Base-by-base conservation (phyloP, 2,888 invertebrate species). In the Calameuta idolon region DNA sequence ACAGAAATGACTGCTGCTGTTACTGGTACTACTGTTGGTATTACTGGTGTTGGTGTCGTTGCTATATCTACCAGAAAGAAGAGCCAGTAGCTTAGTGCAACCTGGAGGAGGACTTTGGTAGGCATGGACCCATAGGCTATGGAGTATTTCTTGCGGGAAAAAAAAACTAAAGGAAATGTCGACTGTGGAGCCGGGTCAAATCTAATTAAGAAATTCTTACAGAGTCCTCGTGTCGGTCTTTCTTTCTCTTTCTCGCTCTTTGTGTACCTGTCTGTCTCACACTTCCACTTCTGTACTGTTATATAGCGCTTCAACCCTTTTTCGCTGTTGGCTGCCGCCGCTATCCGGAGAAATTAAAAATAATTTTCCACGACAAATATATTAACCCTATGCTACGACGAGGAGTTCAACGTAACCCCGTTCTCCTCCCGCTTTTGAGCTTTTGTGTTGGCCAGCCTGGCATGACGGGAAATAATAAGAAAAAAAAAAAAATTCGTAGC, bases 131-230 rank as follows among this genome's bases (percentile, higher is more conserved):
- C 82, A 81, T 80, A 81, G 83, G 80, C 83, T 79, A 84, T 81
- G 76, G 81, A 83, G 82, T 84, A 85, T 84, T 84, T 85, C 82
- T 79, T 79, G 77, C 77, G 79, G 76, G 76, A 83, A 86, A 86
- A 86, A 89, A 86, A 87, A 86, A 3, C 12, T 12, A 23, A 55
- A 86, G 82, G 81, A 82, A 77, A 68, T 30, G 34, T 23, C 71
- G 79, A 79, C 79, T 77, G 83, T 85, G 83, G 84, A 55, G 55
- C 23, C 84, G 79, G 84, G 84, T 84, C 84, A 84, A 85, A 89
- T 90, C 88, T 89, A 90, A 90, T 90, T 90, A 90, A 89, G 88
- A 88, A 90, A 89, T 89, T 90, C 88, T 88, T 89, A 89, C 87
- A 88, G 87, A 88, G 86, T 85, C 55, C 55, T 55, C 82, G 85